These are phyloP conservation scores for Rissa tridactyla DNA, from an alignment of 2,113 vertebrate species.

Conservation along the genomic window DNA sequence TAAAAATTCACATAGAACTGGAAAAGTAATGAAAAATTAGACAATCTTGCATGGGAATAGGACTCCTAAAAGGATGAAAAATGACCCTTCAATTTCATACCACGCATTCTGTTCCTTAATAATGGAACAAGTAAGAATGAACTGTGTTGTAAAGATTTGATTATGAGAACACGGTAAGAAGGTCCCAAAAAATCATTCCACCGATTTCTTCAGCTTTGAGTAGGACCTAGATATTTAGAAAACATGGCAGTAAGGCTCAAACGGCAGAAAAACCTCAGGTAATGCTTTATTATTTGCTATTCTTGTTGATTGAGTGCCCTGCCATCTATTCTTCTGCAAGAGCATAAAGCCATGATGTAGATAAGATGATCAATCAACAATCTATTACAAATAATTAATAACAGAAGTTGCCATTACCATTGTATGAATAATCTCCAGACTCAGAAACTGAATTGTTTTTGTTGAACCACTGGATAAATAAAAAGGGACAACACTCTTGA, in stretches of 20 bases:
- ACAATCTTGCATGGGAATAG: neutral
- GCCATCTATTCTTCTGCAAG: neutral
- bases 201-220: neutral
- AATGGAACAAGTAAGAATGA: neutral
- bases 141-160: neutral
- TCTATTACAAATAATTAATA: neutral
- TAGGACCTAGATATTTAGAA: neutral
- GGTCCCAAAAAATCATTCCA: neutral
- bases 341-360: neutral
- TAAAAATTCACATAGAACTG: neutral
- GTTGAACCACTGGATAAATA: neutral
- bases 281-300: neutral
- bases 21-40: neutral
- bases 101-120: neutral
- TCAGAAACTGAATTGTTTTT: neutral
- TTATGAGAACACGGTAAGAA: neutral
- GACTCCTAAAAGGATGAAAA: neutral
- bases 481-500: neutral
- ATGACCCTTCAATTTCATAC: neutral
- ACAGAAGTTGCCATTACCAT: neutral
- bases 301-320: neutral
- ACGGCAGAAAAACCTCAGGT: neutral
- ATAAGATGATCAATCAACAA: neutral
- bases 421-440: neutral
- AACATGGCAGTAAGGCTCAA: neutral